These are phyloP conservation scores for Andricus curvator DNA, from an alignment of 2,888 invertebrate species.

Conservation along the genomic window DNA sequence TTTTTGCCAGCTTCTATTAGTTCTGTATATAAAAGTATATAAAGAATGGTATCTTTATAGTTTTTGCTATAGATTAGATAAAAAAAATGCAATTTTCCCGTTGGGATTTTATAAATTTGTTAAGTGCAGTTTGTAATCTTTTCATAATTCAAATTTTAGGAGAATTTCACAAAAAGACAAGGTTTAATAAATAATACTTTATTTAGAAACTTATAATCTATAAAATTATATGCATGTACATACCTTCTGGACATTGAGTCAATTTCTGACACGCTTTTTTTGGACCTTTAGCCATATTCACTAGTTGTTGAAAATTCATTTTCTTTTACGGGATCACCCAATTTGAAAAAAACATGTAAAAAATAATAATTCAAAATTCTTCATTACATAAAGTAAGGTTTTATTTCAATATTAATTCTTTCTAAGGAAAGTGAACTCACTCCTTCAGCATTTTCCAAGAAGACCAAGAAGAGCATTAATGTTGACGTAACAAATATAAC, in stretches of 20 bases:
- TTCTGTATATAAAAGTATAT: slow-evolving; percentile 56
- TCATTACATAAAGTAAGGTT: neutral
- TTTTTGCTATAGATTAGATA: neutral
- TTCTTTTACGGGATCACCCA: neutral
- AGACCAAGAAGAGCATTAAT: neutral
- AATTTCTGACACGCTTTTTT: neutral
- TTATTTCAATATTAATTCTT: neutral
- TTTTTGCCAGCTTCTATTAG: slow-evolving; percentile 52
- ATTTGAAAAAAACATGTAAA: neutral
- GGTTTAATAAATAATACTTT: neutral
- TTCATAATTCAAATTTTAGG: too few species aligned
- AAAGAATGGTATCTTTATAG: neutral
- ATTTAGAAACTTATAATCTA: neutral
- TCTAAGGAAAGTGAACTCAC: neutral
- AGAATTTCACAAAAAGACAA: too few species aligned
- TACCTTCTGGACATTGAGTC: slow-evolving; percentile 8
- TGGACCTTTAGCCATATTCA: neutral
- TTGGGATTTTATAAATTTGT: too few species aligned
- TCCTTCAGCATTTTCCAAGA: slow-evolving; percentile 7
- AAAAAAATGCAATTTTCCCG: too few species aligned
- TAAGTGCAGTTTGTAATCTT: too few species aligned
- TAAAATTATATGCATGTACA: neutral
- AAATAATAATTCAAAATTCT: neutral
- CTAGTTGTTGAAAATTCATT: slow-evolving; percentile 22
- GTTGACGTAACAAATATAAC: neutral